Evolutionary conservation across 2,888 invertebrate species (phyloP).

Genomic region (Pristionchus maxplancki): DNA sequence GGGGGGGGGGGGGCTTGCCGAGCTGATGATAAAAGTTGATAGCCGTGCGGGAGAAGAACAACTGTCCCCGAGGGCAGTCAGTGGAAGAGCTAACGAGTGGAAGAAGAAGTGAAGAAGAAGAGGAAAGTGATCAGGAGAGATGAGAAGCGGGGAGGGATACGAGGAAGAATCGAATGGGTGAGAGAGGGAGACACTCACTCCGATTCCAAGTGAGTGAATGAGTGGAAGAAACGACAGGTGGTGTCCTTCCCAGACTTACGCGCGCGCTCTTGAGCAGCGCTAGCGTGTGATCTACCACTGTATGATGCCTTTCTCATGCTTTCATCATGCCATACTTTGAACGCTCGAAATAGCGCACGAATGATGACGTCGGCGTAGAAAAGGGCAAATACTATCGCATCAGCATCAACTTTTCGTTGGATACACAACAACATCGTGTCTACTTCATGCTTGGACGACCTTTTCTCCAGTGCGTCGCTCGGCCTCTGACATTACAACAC

Average conservation of each 20-base stretch:
- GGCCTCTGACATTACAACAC: not conserved
- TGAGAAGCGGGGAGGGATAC: not conserved
- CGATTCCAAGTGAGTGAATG: not conserved
- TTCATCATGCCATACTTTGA: too few species aligned
- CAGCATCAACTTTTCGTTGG: too few species aligned
- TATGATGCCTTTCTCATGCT: too few species aligned
- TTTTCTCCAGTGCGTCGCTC: not conserved
- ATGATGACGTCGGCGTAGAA: not conserved
- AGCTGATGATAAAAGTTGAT: slow-evolving; percentile 36
- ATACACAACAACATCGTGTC: not conserved
- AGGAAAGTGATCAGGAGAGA: not conserved
- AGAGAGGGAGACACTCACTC: not conserved
- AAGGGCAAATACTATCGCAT: slow-evolving; percentile 7
- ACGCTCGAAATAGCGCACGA: too few species aligned
- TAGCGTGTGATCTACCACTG: not conserved
- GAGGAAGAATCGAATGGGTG: not conserved
- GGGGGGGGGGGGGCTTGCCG: not conserved
- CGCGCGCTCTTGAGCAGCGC: not conserved
- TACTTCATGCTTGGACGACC: slow-evolving; percentile 1
- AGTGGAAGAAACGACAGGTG: slow-evolving; percentile 3
- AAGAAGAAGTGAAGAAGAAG: not conserved
- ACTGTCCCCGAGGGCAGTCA: slow-evolving; percentile 14
- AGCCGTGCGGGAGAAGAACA: not conserved
- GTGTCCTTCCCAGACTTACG: not conserved
- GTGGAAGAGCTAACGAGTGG: not conserved